phyloP scores from a whole-genome alignment of 2,113 vertebrate species.

The Micronycteris hirsuta region DNA sequence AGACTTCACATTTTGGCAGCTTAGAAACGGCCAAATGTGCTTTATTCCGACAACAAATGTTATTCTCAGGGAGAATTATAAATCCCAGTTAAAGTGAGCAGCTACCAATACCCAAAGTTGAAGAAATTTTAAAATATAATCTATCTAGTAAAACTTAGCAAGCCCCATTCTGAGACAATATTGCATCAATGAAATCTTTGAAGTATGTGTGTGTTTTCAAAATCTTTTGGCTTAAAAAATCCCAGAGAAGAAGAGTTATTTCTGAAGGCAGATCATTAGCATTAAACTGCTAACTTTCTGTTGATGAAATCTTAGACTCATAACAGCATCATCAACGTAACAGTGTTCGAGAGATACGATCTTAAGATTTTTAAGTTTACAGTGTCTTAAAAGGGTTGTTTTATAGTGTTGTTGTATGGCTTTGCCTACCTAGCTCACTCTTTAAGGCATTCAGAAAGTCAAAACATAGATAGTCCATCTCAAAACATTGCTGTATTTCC shows the following conservation, averaged over 20 bases:
- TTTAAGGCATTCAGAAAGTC: not conserved
- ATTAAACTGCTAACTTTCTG: not conserved
- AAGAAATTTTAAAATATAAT: not conserved
- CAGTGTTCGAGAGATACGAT: not conserved
- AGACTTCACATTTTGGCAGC: conserved; percentile 60
- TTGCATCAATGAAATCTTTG: not conserved
- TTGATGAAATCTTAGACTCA: not conserved
- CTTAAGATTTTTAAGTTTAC: not conserved
- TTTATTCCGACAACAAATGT: conserved; percentile 71
- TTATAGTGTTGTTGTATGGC: not conserved
- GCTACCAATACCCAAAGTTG: not conserved
- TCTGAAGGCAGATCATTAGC: not conserved
- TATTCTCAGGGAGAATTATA: conserved; percentile 59
- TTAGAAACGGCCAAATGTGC: conserved; percentile 59
- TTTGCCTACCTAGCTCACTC: not conserved
- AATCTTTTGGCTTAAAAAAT: not conserved
- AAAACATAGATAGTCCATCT: not conserved
- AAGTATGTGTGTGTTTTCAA: not conserved
- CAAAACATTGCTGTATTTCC: not conserved
- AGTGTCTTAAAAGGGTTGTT: not conserved
- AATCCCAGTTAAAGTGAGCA: conserved; percentile 37
- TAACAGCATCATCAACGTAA: not conserved
- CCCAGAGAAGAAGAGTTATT: not conserved
- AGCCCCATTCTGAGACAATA: not conserved
- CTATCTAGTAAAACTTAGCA: not conserved